Base-by-base conservation (phyloP, 2,888 invertebrate genomes). In the Stenodera caucasica region DNA sequence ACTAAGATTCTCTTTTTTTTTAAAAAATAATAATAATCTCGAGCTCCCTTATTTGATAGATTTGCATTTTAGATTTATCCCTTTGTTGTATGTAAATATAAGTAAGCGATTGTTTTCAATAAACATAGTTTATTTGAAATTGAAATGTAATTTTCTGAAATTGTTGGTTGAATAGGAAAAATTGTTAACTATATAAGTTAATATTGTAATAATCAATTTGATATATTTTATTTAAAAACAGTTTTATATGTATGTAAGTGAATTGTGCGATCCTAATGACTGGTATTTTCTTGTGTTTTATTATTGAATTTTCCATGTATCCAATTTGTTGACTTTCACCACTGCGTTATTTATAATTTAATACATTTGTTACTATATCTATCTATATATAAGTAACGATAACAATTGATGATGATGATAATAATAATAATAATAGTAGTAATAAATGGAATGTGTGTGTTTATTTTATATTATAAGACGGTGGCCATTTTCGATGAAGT, bases 401-500 rank as follows among this genome's bases (percentile, higher is more conserved):
- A n/a, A n/a, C n/a, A n/a, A n/a, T n/a, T n/a, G n/a, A n/a, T n/a
- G n/a, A n/a, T n/a, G n/a, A n/a, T n/a, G n/a, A n/a, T n/a, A n/a
- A n/a, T n/a, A n/a, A n/a, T n/a, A n/a, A n/a, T n/a, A n/a, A n/a
- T n/a, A n/a, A n/a, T n/a, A n/a, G n/a, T n/a, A n/a, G n/a, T n/a
- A n/a, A n/a, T n/a, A n/a, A n/a, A n/a, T n/a, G n/a, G n/a, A n/a
- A n/a, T n/a, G n/a, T n/a, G n/a, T n/a, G n/a, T n/a, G n/a, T n/a
- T n/a, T n/a, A n/a, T n/a, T n/a, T n/a, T n/a, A n/a, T 4, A 26
- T 26, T 5, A 5, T 33, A 33, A 33, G 32, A 33, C n/a, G 33
- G 18, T 29, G 11, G 45, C 21, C 50, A 62, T 57, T 60, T 63
- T 60, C 35, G n/a, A 60, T 57, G 55, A n/a, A 26, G 26, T 63